Evolutionary conservation across 1,140 invertebrate genomes (phyloP), one percentile per base, ranked within the genome.

Genomic region (Ips nitidus): DNA sequence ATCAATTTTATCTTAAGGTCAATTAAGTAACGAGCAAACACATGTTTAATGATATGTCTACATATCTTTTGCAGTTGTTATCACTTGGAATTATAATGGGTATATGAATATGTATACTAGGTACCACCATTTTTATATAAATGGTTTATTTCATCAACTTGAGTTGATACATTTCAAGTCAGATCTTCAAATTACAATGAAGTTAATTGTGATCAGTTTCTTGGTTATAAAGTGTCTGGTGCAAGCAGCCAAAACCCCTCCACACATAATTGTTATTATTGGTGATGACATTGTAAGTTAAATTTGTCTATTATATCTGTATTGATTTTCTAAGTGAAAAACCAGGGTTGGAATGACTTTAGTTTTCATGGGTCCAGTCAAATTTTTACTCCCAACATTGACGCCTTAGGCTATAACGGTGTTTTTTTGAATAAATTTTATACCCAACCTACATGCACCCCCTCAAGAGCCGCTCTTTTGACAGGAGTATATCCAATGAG

Each of bases 281-380:
- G 74, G 52, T 58, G 74, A 75, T 69, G 74, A 75, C 67, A 57
- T 75, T 38, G 74, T 75, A 71, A 75, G 74, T 66, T 42, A 45
- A 47, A 47, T 56, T 37, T 55, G 7, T 6, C 37, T 6, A 55
- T 59, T 6, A 41, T 7, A 71, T 57, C 22, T 22, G 22, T 22
- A 22, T 22, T 22, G 22, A 22, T n/a, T 2, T 59, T 58, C 38
- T 56, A 41, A 39, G 2, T 4, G 39, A 50, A 50, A 50, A 63
- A 52, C 36, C 70, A 95, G 92, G 94, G 93, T 36, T 94, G 91
- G 87, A 92, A 94, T 80, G 93, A 96, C 83, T 90, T 95, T 37
- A 90, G 93, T 43, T 94, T 94, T 78, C 93, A 94, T 79, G 94
- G 94, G 1, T 91, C 90, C 0, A 84, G 90, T 70, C 90, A 96